Conservation (phyloP, 2,888 invertebrate species). For the Lepidochrysops patricia region DNA sequence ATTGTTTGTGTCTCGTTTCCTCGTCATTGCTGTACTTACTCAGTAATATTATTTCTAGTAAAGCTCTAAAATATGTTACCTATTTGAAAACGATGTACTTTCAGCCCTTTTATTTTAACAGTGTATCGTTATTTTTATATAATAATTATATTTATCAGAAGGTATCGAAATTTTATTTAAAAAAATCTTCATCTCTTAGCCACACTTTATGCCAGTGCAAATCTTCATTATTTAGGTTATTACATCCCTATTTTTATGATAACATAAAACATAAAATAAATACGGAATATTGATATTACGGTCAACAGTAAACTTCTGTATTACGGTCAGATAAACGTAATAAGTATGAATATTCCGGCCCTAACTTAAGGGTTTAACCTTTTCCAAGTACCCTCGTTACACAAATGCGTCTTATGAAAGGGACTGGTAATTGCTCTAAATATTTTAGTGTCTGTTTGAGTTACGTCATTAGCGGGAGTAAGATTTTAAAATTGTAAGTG, state of each 20-base stretch:
- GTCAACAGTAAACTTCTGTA: not conserved
- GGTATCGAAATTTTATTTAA: too few species aligned
- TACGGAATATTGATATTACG: not conserved
- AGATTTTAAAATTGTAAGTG: too few species aligned
- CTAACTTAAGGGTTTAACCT: slow-evolving; percentile 2
- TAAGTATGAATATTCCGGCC: slow-evolving; percentile 1
- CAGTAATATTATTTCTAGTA: too few species aligned
- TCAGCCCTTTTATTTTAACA: too few species aligned
- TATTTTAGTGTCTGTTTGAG: slow-evolving; percentile 11
- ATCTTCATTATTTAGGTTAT: too few species aligned
- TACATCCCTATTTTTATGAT: not conserved
- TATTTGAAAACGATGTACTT: too few species aligned
- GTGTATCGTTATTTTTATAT: too few species aligned
- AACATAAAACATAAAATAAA: not conserved
- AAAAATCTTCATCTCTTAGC: too few species aligned
- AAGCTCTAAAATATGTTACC: too few species aligned
- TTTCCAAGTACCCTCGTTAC: slow-evolving; percentile 9
- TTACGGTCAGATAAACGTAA: slow-evolving; percentile 4
- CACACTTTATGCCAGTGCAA: not conserved
- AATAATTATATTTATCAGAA: too few species aligned
- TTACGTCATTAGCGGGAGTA: slow-evolving; percentile 16
- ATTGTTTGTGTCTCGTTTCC: not conserved
- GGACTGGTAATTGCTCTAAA: slow-evolving; percentile 15
- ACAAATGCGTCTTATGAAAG: slow-evolving; percentile 14
- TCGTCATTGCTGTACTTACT: too few species aligned